Evolutionary conservation across 2,888 invertebrate species (phyloP), one percentile per base, ranked within the genome.

Genomic region (Notodromas monacha): DNA sequence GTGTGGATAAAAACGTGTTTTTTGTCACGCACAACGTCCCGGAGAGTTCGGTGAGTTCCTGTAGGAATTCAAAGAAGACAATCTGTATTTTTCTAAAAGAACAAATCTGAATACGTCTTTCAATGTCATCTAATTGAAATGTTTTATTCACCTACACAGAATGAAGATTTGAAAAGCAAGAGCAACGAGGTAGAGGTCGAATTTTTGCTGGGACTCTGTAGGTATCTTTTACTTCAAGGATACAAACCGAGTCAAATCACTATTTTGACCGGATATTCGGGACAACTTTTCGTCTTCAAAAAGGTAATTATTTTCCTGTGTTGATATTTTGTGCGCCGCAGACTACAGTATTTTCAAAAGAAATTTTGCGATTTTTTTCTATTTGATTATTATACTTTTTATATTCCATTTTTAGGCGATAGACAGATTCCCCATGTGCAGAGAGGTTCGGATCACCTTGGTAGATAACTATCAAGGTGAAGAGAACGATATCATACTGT

Each of bases 391-490:
- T 21, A 8, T 21, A 8, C n/a, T 8, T 8, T 21, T 21, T 21
- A n/a, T 21, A 21, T n/a, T 8, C n/a, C 21, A 21, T 6, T n/a
- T 21, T 6, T n/a, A 8, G 21, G n/a, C 6, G 21, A n/a, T 6
- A n/a, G n/a, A 21, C n/a, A 6, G n/a, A 21, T 21, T 21, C n/a
- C 8, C 6, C 8, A n/a, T 8, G 6, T 45, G 61, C 3, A 40
- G 47, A 14, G 54, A 57, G 26, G 55, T 68, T 4, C 52, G 56
- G 36, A 57, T 68, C 12, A 57, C 61, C 1, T 61, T 63, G 1
- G 63, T 73, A 2, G 73, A 74, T 44, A 70, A 68, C 43, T 74
- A 60, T 41, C 74, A 74, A 51, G 73, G 74, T 0, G 65, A 70
- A 42, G 73, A 72, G 52, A 65, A 60, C 42, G 62, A 63, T 43